Percentiles rank a stretch among this genome's conserved stretches.
Evolutionary conservation across 2,113 vertebrate species (phyloP).

Genomic region (Steatornis caripensis): DNA sequence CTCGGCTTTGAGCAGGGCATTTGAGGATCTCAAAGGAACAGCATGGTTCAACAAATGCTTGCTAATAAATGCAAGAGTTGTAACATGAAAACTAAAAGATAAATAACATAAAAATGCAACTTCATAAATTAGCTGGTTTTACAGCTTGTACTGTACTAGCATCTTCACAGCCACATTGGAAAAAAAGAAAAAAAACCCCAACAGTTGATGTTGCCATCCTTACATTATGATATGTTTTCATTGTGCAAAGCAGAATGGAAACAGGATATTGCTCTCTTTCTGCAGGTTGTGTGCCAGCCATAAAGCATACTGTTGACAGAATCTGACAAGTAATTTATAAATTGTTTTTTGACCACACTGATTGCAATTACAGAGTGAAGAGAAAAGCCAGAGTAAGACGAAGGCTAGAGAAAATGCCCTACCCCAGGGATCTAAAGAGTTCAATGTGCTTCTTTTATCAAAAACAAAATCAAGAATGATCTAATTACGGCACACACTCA

Average conservation of each 20-base stretch:
- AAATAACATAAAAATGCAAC: not conserved
- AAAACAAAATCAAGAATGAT: not conserved
- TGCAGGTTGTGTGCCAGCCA: not conserved
- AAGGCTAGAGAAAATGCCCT: not conserved
- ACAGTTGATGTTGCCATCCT: not conserved
- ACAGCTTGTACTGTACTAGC: slow-evolving; percentile 3
- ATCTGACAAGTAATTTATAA: not conserved
- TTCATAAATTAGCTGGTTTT: not conserved
- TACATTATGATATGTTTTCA: not conserved
- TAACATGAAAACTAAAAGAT: slow-evolving; percentile 8
- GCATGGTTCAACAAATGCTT: not conserved
- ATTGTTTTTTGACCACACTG: not conserved
- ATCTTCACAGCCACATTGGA: not conserved
- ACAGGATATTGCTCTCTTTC: not conserved
- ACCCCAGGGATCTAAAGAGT: not conserved
- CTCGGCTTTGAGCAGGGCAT: slow-evolving; percentile 29
- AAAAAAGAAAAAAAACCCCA: not conserved
- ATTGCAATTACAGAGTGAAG: not conserved
- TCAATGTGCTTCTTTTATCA: not conserved
- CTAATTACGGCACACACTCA: not conserved
- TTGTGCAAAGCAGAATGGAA: not conserved
- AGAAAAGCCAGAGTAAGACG: not conserved
- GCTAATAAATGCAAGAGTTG: not conserved
- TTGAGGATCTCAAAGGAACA: slow-evolving; percentile 2
- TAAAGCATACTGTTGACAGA: not conserved